Base-by-base conservation (phyloP, 2,888 invertebrate genomes). In the Drosophila robusta region DNA sequence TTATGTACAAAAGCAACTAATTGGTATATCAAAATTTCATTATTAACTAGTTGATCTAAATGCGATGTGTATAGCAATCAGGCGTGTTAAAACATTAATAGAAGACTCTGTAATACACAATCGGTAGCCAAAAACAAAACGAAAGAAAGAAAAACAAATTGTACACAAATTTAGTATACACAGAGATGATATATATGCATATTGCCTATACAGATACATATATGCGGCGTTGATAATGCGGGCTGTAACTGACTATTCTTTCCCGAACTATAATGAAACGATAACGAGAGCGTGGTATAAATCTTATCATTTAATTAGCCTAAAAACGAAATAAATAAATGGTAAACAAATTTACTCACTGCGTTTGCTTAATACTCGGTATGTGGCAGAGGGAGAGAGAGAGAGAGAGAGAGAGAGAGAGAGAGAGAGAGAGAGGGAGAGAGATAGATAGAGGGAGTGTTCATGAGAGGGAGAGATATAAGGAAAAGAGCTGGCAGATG, bases 1-100 rank as follows among this genome's bases (percentile, higher is more conserved):
- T 83, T 58, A 77, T 78, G 78, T 84, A 79, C 74, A 80, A 68
- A 82, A 52, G 44, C 32, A 56, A 57, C 24, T 18, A 51, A 74
- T 74, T 74, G 70, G 75, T 63, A 32, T 49, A 42, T 50, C 34
- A 36, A 75, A 69, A 70, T 55, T 70, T 14, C n/a, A 55, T 49
- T 22, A 18, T 36, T n/a, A 61, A 50, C 24, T 9, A n/a, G 32
- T 32, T 58, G 51, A 55, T 38, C 54, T 12, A 39, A 39, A 38
- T 45, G 55, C 55, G 36, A 22, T 51, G 22, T 32, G 16, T 42
- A 36, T 16, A 24, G 41, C 41, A 24, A 22, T 45, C 45, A 26
- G 26, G 26, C 8, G 26, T 29, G 26, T 29, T 29, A 47, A 18
- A 39, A 38, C 38, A 49, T 39, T 57, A 29, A 49, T 51, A 49